Conservation (phyloP, 35 echinoderm and acorn worm species). For the Eucidaris tribuloides region DNA sequence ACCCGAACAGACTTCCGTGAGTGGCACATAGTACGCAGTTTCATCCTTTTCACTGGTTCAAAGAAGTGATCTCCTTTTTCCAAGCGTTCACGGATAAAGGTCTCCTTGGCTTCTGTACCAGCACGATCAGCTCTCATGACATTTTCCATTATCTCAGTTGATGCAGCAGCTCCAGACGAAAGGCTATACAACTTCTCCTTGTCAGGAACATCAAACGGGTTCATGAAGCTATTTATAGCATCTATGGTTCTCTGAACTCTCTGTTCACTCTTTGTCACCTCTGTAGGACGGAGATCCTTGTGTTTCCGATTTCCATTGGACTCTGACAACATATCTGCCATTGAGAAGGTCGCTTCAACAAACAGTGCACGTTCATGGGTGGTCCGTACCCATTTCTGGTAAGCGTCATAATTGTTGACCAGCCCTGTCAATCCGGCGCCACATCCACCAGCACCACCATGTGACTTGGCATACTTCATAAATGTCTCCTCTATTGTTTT, state of each 20-base stretch:
- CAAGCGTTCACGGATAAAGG: constrained; percentile 28
- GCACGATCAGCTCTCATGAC: background rate
- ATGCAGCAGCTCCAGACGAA: constrained; percentile 9
- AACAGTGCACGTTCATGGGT: constrained; percentile 37
- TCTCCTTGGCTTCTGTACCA: constrained; percentile 20
- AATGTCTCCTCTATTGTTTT: constrained; percentile 88
- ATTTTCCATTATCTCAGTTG: background rate
- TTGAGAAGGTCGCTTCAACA: constrained; percentile 20
- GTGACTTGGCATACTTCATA: constrained; percentile 69
- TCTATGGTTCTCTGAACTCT: background rate
- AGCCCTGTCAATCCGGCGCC: constrained; percentile 59
- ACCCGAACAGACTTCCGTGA: constrained; percentile 15
- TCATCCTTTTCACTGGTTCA: constrained; percentile 31
- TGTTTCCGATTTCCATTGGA: background rate
- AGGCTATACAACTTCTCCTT: background rate
- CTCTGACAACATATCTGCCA: constrained; percentile 34
- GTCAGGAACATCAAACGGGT: constrained; percentile 8
- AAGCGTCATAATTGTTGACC: constrained; percentile 22
- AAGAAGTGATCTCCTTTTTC: constrained; percentile 36
- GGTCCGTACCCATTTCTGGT: constrained; percentile 59
- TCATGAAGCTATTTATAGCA: background rate
- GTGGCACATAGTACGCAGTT: constrained; percentile 32
- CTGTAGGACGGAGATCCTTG: background rate
- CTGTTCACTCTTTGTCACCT: background rate
- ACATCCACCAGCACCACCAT: constrained; percentile 34